phyloP scores from a whole-genome alignment of 92 coral and sea anemone genomes.

The Zoanthus sansibaricus region DNA sequence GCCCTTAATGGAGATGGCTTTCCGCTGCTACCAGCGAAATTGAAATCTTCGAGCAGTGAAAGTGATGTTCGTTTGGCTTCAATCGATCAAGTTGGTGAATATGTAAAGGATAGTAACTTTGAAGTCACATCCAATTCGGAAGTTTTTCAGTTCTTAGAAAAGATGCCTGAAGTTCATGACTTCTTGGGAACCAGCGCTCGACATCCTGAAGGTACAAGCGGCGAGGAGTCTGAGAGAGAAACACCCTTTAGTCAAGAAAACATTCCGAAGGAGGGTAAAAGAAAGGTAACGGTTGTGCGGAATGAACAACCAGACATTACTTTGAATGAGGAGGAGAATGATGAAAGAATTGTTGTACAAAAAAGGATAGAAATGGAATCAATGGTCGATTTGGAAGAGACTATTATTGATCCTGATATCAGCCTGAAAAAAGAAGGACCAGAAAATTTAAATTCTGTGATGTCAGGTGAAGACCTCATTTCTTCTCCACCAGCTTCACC shows the following conservation, averaged over 20 bases:
- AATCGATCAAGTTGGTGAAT: constrained; percentile 15
- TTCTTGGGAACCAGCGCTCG: constrained; percentile 5
- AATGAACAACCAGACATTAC: constrained; percentile 7
- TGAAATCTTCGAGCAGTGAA: constrained; percentile 71
- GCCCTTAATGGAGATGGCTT: constrained; percentile 36
- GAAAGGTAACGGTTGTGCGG: constrained; percentile 23
- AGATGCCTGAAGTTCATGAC: constrained; percentile 33
- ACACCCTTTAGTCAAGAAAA: constrained; percentile 23
- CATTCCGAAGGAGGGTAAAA: constrained; percentile 18
- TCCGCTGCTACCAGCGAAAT: constrained; percentile 40
- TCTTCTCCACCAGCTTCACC: constrained; percentile 32
- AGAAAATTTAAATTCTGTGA: background rate
- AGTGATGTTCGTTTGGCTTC: constrained; percentile 35
- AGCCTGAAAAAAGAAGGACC: background rate
- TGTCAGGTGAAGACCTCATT: constrained; percentile 21
- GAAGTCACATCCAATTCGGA: constrained; percentile 20
- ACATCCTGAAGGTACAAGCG: constrained; percentile 10
- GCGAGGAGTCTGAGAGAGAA: constrained; percentile 30
- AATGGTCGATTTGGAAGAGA: constrained; percentile 19
- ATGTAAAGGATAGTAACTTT: background rate
- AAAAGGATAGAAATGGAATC: constrained; percentile 29
- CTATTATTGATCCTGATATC: background rate
- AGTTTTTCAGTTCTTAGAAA: constrained; percentile 26
- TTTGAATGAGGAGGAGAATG: background rate
- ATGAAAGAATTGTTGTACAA: background rate